Base-by-base conservation (phyloP, 2,888 invertebrate species). In the Keiferia lycopersicella region DNA sequence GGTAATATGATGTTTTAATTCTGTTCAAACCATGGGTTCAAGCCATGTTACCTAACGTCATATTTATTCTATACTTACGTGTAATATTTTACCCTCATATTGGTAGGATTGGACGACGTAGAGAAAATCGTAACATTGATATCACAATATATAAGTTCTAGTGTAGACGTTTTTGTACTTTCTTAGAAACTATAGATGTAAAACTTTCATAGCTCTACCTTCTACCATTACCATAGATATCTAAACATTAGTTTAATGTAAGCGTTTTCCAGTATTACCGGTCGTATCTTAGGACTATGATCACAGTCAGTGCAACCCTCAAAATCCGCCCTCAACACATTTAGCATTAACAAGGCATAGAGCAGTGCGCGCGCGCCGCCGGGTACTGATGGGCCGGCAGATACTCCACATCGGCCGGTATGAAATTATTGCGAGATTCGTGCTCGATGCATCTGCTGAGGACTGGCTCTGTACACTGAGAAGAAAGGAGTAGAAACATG, bases 401-500 rank as follows among this genome's bases (percentile, higher is more conserved):
- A 90, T 88, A 88, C 82, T 65, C 68, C 65, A 72, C 84, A 86
- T 87, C 84, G 80, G 69, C 76, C 73, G 80, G 83, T 88, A 88
- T 87, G 88, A 87, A 90, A 90, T 91, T 91, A 90, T 91, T 89
- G 88, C 83, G 85, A 86, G 82, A 79, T 86, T 88, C 89, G 89
- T 88, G 90, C 84, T 73, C 86, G 88, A 88, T 88, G 84, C 85
- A 88, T 88, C 89, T 86, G 84, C 82, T 74, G 74, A 66, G 69
- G 62, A 61, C 56, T n/a, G 56, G 56, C 56, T 34, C 56, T 56
- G 56, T 34, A 56, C 16, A 34, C 56, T 34, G 10, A 56, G 34
- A 16, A 26, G 26, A 56, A 34, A 30, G 30, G 1, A 16, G 26
- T 7, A 10, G 14, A 34, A 34, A 16, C n/a, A 26, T 14, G 1